Conservation (phyloP, 2,113 vertebrate genomes). For the Larimichthys crocea region DNA sequence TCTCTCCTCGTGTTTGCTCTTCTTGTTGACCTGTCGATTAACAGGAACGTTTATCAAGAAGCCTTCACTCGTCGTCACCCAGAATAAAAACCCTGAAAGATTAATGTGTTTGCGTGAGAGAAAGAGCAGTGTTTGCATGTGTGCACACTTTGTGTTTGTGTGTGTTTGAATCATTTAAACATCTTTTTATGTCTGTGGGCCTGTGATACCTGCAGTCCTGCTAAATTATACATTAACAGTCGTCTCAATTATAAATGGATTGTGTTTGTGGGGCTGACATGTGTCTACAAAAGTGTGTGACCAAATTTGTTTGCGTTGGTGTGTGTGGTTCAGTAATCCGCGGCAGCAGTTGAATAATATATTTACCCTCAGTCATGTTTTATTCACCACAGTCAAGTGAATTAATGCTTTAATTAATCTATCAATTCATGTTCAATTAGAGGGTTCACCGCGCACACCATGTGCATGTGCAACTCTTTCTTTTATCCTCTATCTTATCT, state of each 20-base stretch:
- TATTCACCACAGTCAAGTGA: slow-evolving; percentile 49
- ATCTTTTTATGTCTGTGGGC: slow-evolving; percentile 33
- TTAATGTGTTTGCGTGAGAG: slow-evolving; percentile 20
- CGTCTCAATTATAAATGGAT: slow-evolving; percentile 63
- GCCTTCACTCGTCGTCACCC: not conserved
- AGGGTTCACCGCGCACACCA: too few species aligned
- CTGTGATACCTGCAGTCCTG: slow-evolving; percentile 59
- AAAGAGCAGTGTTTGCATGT: not conserved
- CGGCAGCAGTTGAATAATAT: slow-evolving; percentile 48
- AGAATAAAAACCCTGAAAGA: slow-evolving; percentile 6
- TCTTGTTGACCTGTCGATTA: not conserved
- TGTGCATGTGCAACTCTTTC: too few species aligned
- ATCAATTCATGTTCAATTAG: slow-evolving; percentile 35
- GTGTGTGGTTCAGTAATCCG: slow-evolving; percentile 8
- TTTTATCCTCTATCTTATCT: too few species aligned
- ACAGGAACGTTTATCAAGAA: not conserved
- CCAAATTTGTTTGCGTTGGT: not conserved
- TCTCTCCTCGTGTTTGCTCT: not conserved
- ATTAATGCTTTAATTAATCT: slow-evolving; percentile 62
- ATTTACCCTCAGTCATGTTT: slow-evolving; percentile 54
- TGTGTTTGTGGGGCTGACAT: not conserved
- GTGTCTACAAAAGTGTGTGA: not conserved
- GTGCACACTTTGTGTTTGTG: slow-evolving; percentile 15
- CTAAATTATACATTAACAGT: slow-evolving; percentile 66
- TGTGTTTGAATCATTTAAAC: slow-evolving; percentile 57